Percentiles rank a stretch among this genome's conserved stretches.
These are phyloP conservation scores for Leucophenga varia DNA, from an alignment of 1,140 invertebrate species.

Conservation along the genomic window DNA sequence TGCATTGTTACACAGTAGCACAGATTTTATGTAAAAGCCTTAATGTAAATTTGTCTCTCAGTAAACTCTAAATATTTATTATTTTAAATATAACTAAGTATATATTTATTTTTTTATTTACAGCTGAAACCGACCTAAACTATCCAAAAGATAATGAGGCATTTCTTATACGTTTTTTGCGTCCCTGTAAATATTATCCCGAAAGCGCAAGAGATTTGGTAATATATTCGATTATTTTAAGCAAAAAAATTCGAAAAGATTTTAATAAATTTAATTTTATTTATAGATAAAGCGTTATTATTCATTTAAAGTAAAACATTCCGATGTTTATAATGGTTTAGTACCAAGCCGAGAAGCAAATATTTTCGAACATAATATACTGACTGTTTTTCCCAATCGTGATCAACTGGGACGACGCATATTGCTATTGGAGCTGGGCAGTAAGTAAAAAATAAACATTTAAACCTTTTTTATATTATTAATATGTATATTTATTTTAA, in stretches of 20 bases:
- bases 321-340: conserved; percentile 69
- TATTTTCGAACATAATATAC: conserved; percentile 75
- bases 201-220: conserved; percentile 74
- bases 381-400: conserved; percentile 73
- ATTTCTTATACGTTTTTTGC: conserved; percentile 73
- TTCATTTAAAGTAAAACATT: conserved; percentile 74
- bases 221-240: conserved; percentile 25
- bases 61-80: no score
- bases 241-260: not conserved
- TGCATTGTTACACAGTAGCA: no score
- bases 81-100: no score
- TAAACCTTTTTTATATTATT: conserved; percentile 4
- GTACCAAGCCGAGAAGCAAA: conserved; percentile 72
- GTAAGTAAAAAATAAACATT: conserved; percentile 59
- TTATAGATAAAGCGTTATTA: conserved; percentile 76
- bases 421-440: conserved; percentile 75
- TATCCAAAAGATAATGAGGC: conserved; percentile 70
- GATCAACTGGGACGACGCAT: conserved; percentile 74
- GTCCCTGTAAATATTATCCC: conserved; percentile 80
- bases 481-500: not conserved
- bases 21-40: no score
- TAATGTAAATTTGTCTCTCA: no score
- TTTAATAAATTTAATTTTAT: not conserved
- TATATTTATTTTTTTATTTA: conserved; percentile 49
- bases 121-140: conserved; percentile 71